Percentiles rank a stretch among this genome's conserved stretches.
These are phyloP conservation scores for Catostylus mosaicus DNA, from an alignment of 30 jellyfish, hydroid and myxozoan species.

Conservation along the genomic window DNA sequence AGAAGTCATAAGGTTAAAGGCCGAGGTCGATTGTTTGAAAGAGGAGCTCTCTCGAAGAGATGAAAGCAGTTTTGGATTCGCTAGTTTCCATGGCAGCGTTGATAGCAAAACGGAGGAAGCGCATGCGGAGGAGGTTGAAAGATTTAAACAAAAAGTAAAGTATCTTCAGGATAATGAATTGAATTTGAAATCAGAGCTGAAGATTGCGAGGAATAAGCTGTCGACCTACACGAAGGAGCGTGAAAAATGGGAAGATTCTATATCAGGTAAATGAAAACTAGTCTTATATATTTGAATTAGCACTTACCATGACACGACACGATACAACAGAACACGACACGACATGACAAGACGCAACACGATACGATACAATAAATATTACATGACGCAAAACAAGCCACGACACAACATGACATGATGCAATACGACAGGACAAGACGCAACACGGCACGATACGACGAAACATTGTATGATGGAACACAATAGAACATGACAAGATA, in stretches of 20 bases:
- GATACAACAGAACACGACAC: too few relatives aligned
- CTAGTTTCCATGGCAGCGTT: conserved; percentile 10
- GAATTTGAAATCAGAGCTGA: conserved; percentile 55
- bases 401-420: too few relatives aligned
- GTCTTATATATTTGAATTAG: too few relatives aligned
- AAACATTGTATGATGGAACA: too few relatives aligned
- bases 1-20: conserved; percentile 72
- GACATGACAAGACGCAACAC: too few relatives aligned
- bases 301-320: too few relatives aligned
- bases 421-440: too few relatives aligned
- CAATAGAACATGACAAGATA: too few relatives aligned
- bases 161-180: conserved; percentile 48
- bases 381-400: too few relatives aligned
- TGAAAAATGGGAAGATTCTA: conserved; percentile 70
- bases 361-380: too few relatives aligned
- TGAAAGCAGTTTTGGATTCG: neutral
- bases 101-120: conserved; percentile 18
- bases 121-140: conserved; percentile 31
- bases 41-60: conserved; percentile 54
- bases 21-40: conserved; percentile 69
- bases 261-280: conserved; percentile 46
- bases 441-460: too few relatives aligned
- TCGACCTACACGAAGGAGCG: conserved; percentile 44
- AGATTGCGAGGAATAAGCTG: conserved; percentile 40
- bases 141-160: conserved; percentile 9